Percentiles rank a stretch among this genome's conserved stretches.
Evolutionary conservation across 23 tunicate species (phyloP).

Genomic region (Aplidium turbinatum): DNA sequence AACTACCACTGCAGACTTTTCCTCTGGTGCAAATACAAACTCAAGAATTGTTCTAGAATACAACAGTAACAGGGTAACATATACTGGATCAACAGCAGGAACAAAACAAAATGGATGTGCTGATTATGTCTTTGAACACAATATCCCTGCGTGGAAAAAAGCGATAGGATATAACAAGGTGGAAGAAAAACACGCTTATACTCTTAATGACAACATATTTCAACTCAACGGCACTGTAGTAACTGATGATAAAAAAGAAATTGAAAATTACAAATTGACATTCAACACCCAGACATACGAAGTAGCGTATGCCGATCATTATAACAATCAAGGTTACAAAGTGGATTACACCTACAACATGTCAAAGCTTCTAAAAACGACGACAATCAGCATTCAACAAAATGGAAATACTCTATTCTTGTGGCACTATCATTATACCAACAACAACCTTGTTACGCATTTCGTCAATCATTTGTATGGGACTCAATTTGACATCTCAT

Average conservation of each 20-base stretch:
- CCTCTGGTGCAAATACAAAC: not conserved
- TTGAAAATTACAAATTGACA: constrained; percentile 11
- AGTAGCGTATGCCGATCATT: not conserved
- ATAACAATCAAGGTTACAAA: constrained; percentile 19
- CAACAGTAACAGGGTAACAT: not conserved
- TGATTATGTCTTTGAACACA: not conserved
- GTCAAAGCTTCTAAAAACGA: not conserved
- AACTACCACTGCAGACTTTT: not conserved
- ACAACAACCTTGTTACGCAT: not conserved
- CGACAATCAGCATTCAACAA: not conserved
- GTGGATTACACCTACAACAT: not conserved
- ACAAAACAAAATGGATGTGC: not conserved
- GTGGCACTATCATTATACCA: not conserved
- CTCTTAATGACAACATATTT: not conserved
- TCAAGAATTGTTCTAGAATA: not conserved
- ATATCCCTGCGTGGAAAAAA: not conserved
- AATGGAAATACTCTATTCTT: not conserved
- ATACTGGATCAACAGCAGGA: not conserved
- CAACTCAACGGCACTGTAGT: not conserved
- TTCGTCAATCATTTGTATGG: not conserved
- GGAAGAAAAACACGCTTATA: not conserved
- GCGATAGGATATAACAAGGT: not conserved
- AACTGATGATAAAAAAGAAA: not conserved
- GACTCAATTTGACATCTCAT: not conserved
- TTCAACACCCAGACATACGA: not conserved